Percentiles rank a stretch among this genome's conserved stretches.
Conservation (phyloP, 2,113 vertebrate species). For the Festucalex cinctus region DNA sequence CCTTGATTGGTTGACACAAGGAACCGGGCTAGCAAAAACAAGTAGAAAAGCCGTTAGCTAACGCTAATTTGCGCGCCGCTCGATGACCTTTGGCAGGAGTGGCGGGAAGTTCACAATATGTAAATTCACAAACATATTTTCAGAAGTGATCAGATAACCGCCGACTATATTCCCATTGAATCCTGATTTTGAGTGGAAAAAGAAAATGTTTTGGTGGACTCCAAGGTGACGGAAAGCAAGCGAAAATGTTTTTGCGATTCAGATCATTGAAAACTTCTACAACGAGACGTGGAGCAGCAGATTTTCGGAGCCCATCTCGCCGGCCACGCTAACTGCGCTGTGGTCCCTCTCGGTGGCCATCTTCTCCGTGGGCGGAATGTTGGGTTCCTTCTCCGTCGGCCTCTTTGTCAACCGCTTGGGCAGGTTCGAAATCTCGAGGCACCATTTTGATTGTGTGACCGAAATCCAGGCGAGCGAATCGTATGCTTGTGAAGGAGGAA, state of each 20-base stretch:
- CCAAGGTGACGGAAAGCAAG: background rate
- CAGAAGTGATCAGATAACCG: too few species aligned
- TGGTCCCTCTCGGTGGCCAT: slow-evolving; percentile 95
- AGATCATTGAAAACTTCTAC: slow-evolving; percentile 92
- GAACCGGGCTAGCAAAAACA: too few species aligned
- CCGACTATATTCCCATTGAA: background rate
- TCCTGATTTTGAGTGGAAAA: background rate
- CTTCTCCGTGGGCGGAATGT: slow-evolving; percentile 92
- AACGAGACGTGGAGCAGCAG: slow-evolving; percentile 84
- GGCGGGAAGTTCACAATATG: too few species aligned
- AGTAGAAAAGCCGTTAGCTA: too few species aligned
- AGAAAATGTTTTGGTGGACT: background rate
- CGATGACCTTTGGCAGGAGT: too few species aligned
- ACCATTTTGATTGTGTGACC: background rate
- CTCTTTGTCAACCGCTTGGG: slow-evolving; percentile 92
- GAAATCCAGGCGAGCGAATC: background rate
- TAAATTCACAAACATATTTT: too few species aligned
- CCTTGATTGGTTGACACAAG: too few species aligned
- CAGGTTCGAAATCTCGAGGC: slow-evolving; percentile 70
- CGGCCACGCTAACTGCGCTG: slow-evolving; percentile 76
- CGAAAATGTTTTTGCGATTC: background rate
- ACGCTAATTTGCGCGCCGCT: too few species aligned
- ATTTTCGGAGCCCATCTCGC: slow-evolving; percentile 73
- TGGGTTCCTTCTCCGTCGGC: slow-evolving; percentile 88
- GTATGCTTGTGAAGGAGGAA: slow-evolving; percentile 76